Percentiles rank a stretch among this genome's conserved stretches.
Evolutionary conservation across 2,797 vertebrate species (phyloP).

Genomic region (Phrynocephalus vlangalii): DNA sequence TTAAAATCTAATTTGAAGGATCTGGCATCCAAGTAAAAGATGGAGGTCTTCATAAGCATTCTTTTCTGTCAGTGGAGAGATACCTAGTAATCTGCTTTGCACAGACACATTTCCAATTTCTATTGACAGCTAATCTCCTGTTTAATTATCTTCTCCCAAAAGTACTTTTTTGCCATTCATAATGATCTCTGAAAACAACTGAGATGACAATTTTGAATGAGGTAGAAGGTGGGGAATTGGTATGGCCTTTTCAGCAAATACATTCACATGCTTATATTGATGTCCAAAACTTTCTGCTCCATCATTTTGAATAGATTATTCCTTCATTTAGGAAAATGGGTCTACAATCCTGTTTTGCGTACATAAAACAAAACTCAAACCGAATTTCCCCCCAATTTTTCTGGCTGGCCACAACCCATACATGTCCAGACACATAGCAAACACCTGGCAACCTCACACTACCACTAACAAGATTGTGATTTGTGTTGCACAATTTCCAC

Average conservation of each 20-base stretch:
- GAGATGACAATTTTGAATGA: neutral
- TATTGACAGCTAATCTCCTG: conserved; percentile 5
- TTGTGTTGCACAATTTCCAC: too few relatives aligned
- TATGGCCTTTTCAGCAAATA: neutral
- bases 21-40: neutral
- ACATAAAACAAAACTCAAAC: too few relatives aligned
- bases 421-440: too few relatives aligned
- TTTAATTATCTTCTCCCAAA: conserved; percentile 11
- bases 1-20: neutral
- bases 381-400: neutral
- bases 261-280: rapidly evolving
- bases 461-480: too few relatives aligned
- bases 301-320: conserved; percentile 11
- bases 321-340: neutral
- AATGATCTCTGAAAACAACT: neutral
- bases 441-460: too few relatives aligned
- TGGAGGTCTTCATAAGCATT: neutral
- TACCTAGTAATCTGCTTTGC: neutral
- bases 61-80: neutral
- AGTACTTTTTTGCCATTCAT: neutral
- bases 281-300: neutral
- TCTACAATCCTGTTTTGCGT: too few relatives aligned
- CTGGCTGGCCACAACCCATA: neutral
- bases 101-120: neutral
- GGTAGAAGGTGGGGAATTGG: rapidly evolving